Evolutionary conservation across 2,888 invertebrate species (phyloP).

Genomic region (Dendrolimus pini): DNA sequence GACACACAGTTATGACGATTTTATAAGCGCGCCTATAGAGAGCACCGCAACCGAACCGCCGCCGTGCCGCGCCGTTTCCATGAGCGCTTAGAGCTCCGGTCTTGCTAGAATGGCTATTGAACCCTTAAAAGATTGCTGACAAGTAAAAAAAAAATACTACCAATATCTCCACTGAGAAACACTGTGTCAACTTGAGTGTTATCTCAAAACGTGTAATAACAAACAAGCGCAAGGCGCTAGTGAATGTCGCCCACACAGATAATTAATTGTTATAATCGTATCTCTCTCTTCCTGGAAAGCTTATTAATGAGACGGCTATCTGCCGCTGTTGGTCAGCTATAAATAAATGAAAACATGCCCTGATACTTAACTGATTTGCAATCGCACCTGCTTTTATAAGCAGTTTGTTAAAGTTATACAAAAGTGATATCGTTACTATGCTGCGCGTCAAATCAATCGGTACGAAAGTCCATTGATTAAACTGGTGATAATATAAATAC

Average conservation of each 20-base stretch:
- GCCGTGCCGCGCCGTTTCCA: no score
- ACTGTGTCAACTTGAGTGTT: conserved; percentile 20
- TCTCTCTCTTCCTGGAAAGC: conserved; percentile 43
- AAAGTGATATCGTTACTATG: not conserved
- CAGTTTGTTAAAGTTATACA: not conserved
- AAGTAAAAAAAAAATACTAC: no score
- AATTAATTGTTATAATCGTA: conserved; percentile 28
- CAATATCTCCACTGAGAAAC: not conserved
- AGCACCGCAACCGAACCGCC: no score
- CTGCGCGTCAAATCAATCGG: no score
- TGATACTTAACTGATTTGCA: conserved; percentile 3
- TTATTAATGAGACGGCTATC: conserved; percentile 17
- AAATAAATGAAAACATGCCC: conserved; percentile 12
- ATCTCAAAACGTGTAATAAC: conserved; percentile 42
- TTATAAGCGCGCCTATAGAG: no score
- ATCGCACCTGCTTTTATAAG: not conserved
- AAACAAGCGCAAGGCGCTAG: conserved; percentile 37
- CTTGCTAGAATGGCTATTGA: no score
- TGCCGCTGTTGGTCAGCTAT: conserved; percentile 3
- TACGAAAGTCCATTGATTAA: no score
- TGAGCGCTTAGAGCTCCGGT: no score
- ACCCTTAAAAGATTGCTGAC: no score
- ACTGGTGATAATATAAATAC: no score
- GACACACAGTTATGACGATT: no score
- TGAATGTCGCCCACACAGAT: conserved; percentile 30